Percentiles rank a stretch among this genome's conserved stretches.
Evolutionary conservation across 2,797 vertebrate genomes (phyloP).

Genomic region (Simalia tracyae): DNA sequence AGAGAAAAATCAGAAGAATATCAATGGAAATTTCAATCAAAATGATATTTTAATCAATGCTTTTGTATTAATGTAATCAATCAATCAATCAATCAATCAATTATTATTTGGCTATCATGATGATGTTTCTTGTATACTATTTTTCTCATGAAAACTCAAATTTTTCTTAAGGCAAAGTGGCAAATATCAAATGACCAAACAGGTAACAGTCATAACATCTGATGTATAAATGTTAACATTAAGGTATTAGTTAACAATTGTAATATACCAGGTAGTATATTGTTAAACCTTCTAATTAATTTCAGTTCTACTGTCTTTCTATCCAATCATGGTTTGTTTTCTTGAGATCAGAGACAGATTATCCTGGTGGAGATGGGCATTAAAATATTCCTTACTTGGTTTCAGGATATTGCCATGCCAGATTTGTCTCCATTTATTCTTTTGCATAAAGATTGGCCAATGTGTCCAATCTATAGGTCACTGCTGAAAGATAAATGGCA

Average conservation of each 20-base stretch:
- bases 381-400: background rate
- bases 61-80: background rate
- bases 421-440: no score
- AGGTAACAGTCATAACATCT: background rate
- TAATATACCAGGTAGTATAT: background rate
- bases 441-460: no score
- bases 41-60: background rate
- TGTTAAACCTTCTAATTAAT: background rate
- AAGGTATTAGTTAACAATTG: background rate
- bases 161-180: background rate
- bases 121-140: background rate
- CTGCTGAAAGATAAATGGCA: no score
- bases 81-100: background rate
- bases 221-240: background rate
- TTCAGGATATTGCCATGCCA: background rate
- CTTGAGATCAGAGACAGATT: background rate
- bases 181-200: background rate
- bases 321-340: background rate
- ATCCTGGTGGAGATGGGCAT: background rate
- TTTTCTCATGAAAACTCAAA: no score
- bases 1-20: background rate
- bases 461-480: no score
- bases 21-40: background rate
- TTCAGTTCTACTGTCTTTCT: background rate
- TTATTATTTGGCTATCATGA: background rate